These are phyloP conservation scores for Chlorospingus semifuscus DNA, from an alignment of 2,797 vertebrate genomes.

Conservation along the genomic window DNA sequence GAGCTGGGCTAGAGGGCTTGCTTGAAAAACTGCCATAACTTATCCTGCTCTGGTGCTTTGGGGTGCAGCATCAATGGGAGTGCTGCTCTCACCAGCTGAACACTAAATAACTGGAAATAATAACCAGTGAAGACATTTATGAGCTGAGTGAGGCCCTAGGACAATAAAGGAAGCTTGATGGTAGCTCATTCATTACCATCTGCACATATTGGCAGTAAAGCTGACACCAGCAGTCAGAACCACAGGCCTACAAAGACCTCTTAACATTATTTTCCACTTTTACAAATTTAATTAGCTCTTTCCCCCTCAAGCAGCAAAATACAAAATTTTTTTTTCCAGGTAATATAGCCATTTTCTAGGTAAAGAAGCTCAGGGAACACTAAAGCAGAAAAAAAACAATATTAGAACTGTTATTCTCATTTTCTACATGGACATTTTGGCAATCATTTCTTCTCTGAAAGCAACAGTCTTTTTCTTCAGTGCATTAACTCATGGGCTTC, in stretches of 20 bases:
- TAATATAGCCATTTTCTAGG: background rate
- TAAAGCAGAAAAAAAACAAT: background rate
- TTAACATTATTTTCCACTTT: background rate
- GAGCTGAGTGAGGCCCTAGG: background rate
- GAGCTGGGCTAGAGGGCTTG: background rate
- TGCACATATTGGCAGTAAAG: background rate
- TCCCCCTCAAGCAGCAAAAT: background rate
- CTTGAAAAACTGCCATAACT: background rate
- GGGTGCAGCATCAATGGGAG: background rate
- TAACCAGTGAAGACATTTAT: background rate
- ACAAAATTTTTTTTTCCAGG: background rate
- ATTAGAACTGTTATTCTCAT: background rate
- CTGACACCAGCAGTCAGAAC: background rate
- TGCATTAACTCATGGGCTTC: background rate
- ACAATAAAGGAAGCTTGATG: background rate
- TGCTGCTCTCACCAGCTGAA: background rate
- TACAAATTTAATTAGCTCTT: background rate
- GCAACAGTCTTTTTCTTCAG: background rate
- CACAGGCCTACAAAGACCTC: background rate
- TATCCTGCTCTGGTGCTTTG: background rate
- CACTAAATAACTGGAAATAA: slow-evolving; percentile 6
- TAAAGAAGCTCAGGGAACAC: background rate
- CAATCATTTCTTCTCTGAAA: background rate
- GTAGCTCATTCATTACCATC: background rate
- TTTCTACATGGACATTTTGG: background rate